Evolutionary conservation across 2,888 invertebrate genomes (phyloP), one percentile per base, ranked within the genome.

Genomic region (Scaptomyza parva): DNA sequence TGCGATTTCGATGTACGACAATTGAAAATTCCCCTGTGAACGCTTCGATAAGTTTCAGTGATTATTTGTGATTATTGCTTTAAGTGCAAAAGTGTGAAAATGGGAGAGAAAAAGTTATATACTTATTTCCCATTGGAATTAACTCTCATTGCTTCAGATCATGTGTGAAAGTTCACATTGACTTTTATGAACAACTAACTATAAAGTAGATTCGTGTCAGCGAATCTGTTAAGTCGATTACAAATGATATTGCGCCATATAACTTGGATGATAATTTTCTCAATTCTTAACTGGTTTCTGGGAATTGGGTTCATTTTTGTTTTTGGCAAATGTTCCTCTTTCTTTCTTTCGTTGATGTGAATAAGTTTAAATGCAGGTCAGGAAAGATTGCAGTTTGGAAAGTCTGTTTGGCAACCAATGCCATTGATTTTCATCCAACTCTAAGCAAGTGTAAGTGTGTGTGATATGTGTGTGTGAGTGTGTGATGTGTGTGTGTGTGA

Each of bases 351-450:
- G n/a, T n/a, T n/a, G n/a, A n/a, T n/a, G n/a, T n/a, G n/a, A n/a
- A n/a, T n/a, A 22, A 24, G 12, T 33, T 2, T 14, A 18, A 17
- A 11, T 20, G 14, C 11, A 22, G 17, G 11, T 26, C 9, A 17
- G 22, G 22, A 33, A 11, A 8, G 22, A 48, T 47, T 47, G 48
- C 17, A 54, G 33, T 17, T 51, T n/a, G 18, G 17, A 2, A 11
- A 17, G 33, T 8, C 26, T n/a, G 26, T 26, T 26, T 52, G 50
- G 22, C 17, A n/a, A 12, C n/a, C 22, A 12, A n/a, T 17, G 33
- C 51, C 68, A 77, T 77, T 69, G 69, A 68, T 61, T 74, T 69
- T 55, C 18, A 58, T 40, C 45, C 35, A 28, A 28, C 28, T 28
- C 9, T 28, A 28, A 9, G n/a, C n/a, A 37, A 52, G 1, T 30